Percentiles rank a stretch among this genome's conserved stretches.
Evolutionary conservation across 2,797 vertebrate species (phyloP).

Genomic region (Cynodonichthys magdalenae): DNA sequence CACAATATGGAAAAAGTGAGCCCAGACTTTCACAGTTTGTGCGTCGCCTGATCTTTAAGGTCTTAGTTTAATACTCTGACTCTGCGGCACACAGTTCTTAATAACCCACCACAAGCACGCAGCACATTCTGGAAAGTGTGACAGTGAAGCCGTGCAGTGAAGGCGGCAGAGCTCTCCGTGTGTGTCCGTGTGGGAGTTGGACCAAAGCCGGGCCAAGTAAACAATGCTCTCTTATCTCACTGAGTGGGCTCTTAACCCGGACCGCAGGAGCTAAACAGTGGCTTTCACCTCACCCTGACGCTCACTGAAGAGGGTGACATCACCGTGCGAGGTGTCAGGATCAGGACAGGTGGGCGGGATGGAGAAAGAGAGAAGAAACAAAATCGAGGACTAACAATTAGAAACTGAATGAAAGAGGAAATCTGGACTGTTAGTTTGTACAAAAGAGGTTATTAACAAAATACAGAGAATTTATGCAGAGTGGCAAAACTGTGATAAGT

Average conservation of each 20-base stretch:
- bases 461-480: conserved; percentile 45
- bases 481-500: conserved; percentile 58
- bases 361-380: background rate
- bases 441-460: conserved; percentile 59
- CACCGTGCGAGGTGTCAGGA: conserved; percentile 8
- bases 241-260: conserved; percentile 65
- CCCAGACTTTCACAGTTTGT: background rate
- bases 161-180: conserved; percentile 38
- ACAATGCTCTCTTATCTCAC: conserved; percentile 65
- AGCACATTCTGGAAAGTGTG: conserved; percentile 47
- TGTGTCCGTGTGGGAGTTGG: conserved; percentile 63
- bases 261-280: conserved; percentile 50
- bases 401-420: conserved; percentile 4
- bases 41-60: conserved; percentile 1
- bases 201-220: conserved; percentile 62
- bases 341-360: conserved; percentile 5
- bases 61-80: conserved; percentile 11
- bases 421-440: conserved; percentile 38
- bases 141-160: conserved; percentile 37
- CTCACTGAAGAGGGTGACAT: conserved; percentile 51
- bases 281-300: conserved; percentile 39
- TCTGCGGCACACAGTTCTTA: conserved; percentile 3
- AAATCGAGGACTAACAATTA: conserved; percentile 15
- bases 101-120: conserved; percentile 28
- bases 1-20: background rate